phyloP scores from a whole-genome alignment of 2,888 invertebrate species.

The Synanthedon vespiformis region DNA sequence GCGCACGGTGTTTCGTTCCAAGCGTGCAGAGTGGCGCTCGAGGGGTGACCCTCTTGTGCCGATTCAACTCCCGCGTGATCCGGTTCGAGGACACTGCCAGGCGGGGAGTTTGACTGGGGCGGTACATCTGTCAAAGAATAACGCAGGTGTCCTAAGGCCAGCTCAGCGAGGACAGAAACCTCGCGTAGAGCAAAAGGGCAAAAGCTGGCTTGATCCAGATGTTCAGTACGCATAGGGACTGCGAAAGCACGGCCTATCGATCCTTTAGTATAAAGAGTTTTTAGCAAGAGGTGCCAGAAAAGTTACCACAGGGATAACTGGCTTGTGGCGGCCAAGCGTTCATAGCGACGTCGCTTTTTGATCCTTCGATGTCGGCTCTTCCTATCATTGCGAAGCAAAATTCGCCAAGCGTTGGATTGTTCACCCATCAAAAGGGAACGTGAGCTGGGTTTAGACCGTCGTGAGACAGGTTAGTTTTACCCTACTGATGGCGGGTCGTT shows the following conservation, averaged over 20 bases:
- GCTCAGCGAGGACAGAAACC: conserved; percentile 78
- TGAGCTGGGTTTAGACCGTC: conserved; percentile 28
- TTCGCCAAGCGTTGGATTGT: conserved; percentile 1
- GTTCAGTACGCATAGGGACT: no score
- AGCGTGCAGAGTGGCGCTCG: conserved; percentile 68
- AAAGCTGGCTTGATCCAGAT: no score
- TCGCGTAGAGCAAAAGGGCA: conserved; percentile 76
- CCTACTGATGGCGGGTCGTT: conserved; percentile 27
- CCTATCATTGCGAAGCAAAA: background rate
- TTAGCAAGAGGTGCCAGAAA: conserved; percentile 60
- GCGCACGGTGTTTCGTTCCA: conserved; percentile 35
- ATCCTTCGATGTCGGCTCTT: conserved; percentile 79
- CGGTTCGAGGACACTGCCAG: conserved; percentile 72
- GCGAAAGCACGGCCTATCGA: no score
- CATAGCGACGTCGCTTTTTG: conserved; percentile 73
- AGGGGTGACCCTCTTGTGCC: conserved; percentile 33
- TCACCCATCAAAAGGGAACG: background rate
- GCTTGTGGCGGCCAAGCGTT: conserved; percentile 62
- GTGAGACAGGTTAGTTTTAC: conserved; percentile 75
- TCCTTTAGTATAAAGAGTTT: conserved; percentile 66
- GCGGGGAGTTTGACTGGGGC: conserved; percentile 76
- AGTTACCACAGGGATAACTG: conserved; percentile 79
- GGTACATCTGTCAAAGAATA: conserved; percentile 76
- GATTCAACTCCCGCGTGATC: conserved; percentile 49
- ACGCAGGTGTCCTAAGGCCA: conserved; percentile 75